phyloP scores from a whole-genome alignment of 2,797 vertebrate genomes.

The Lepus townsendii region DNA sequence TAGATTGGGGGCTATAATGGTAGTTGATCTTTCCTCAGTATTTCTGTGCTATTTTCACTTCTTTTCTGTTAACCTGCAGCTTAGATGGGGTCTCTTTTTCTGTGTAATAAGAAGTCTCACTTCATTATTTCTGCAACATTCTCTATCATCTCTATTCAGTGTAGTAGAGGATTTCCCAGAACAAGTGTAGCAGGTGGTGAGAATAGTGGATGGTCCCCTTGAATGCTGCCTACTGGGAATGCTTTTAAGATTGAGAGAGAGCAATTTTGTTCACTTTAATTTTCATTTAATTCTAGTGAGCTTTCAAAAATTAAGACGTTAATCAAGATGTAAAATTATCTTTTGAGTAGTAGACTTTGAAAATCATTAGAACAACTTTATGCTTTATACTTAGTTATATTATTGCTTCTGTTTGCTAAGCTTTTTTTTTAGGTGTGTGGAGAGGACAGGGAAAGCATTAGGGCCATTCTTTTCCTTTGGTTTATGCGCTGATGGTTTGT shows the following conservation, averaged over 20 bases:
- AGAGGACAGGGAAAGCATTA: neutral
- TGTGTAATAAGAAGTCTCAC: neutral
- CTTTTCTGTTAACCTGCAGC: neutral
- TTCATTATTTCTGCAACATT: neutral
- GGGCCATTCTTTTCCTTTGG: neutral
- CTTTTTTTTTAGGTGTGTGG: neutral
- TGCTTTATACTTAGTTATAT: neutral
- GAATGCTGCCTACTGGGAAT: neutral
- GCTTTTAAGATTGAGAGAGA: neutral
- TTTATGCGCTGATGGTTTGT: neutral
- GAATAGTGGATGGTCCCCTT: neutral
- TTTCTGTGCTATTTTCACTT: neutral
- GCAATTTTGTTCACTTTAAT: neutral
- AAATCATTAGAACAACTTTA: neutral
- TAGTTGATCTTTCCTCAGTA: neutral
- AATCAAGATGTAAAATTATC: neutral
- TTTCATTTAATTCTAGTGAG: neutral
- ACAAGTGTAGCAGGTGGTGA: neutral
- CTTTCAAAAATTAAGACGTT: neutral
- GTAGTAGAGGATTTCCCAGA: neutral
- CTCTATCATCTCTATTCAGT: neutral
- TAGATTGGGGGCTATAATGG: neutral
- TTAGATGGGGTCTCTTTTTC: neutral
- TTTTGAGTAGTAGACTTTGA: neutral
- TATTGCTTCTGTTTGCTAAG: neutral